Evolutionary conservation across 2,888 invertebrate species (phyloP).

Genomic region (Chaetogeoica ovagalla): DNA sequence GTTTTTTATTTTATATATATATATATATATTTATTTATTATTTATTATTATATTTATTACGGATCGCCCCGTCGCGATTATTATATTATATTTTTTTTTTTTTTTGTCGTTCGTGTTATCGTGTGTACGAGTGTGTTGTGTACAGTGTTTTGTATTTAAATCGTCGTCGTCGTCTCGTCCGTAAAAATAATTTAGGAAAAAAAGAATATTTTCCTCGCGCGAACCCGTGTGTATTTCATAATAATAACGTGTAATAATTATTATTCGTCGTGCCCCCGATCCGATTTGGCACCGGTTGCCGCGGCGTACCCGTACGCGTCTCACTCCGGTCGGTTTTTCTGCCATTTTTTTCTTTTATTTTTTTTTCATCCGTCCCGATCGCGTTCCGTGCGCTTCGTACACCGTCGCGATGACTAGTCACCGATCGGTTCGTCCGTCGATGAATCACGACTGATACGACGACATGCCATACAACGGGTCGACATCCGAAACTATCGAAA

Average conservation of each 20-base stretch:
- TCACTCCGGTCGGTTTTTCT: not conserved
- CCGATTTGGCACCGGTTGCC: slow-evolving; percentile 48
- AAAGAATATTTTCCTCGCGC: slow-evolving; percentile 3
- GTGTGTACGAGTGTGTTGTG: not conserved
- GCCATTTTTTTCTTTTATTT: no score
- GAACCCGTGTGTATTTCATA: slow-evolving; percentile 39
- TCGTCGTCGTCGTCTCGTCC: slow-evolving; percentile 15
- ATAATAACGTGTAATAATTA: no score
- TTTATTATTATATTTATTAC: slow-evolving; percentile 18
- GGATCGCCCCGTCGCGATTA: not conserved
- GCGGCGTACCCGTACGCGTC: not conserved
- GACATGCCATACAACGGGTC: slow-evolving; percentile 30
- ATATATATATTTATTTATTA: no score
- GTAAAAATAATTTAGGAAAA: not conserved
- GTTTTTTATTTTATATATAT: slow-evolving; percentile 2
- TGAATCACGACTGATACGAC: slow-evolving; percentile 51
- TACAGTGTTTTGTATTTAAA: slow-evolving; percentile 32
- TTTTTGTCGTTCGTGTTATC: slow-evolving; percentile 45
- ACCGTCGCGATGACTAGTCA: slow-evolving; percentile 30
- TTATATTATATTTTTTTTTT: no score
- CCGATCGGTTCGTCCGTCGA: slow-evolving; percentile 45
- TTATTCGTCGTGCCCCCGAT: slow-evolving; percentile 50
- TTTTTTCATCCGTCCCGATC: slow-evolving; percentile 50
- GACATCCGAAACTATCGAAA: slow-evolving; percentile 28
- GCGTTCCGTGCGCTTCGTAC: slow-evolving; percentile 23